Percentiles rank a stretch among this genome's conserved stretches.
Conservation (phyloP, 2,888 invertebrate species). For the Sepiola atlantica region DNA sequence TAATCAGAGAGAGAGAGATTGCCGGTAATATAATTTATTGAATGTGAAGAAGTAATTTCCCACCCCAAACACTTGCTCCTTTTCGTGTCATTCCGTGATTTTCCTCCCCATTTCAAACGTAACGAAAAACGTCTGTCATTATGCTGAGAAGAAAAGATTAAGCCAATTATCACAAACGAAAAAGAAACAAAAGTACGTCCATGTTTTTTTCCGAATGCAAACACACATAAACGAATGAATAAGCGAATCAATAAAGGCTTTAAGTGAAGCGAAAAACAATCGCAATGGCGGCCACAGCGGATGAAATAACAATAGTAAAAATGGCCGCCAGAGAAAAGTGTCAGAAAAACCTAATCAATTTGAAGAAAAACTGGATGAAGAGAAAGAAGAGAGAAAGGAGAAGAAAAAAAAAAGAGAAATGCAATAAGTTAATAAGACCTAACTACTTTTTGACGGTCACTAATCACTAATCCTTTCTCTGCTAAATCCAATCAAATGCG, state of each 20-base stretch:
- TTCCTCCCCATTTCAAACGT: not conserved
- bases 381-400: not conserved
- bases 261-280: not conserved
- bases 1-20: no score
- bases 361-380: no score
- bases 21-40: no score
- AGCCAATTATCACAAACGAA: not conserved
- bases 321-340: not conserved
- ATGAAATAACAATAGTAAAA: not conserved
- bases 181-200: not conserved
- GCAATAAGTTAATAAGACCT: not conserved
- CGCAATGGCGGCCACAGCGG: not conserved
- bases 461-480: not conserved
- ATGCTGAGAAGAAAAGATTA: not conserved
- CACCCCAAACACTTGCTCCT: not conserved
- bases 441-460: not conserved
- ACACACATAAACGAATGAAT: not conserved
- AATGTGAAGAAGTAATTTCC: not conserved
- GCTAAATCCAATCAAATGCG: not conserved
- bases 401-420: not conserved
- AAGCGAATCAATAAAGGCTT: not conserved
- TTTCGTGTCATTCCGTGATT: not conserved
- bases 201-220: not conserved
- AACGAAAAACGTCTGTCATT: not conserved
- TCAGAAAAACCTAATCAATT: not conserved